Evolutionary conservation across 1,140 invertebrate species (phyloP).

Genomic region (Drosophila lacertosa): DNA sequence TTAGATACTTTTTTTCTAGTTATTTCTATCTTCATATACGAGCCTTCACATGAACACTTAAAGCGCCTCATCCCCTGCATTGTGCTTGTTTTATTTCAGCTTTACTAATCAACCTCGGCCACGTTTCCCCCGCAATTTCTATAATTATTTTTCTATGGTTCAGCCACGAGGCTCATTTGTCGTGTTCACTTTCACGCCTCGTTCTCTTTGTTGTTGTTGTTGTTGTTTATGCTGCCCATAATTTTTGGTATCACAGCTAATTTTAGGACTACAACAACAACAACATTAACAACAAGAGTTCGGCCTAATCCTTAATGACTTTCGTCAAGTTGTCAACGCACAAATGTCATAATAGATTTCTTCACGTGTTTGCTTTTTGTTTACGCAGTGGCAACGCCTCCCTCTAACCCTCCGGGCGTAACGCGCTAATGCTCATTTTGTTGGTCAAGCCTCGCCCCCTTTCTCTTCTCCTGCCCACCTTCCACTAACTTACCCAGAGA

Average conservation of each 20-base stretch:
- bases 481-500: not conserved
- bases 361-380: constrained; percentile 58
- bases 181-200: constrained; percentile 17
- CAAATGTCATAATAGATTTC: constrained; percentile 81
- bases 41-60: too few relatives aligned
- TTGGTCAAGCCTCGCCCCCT: constrained; percentile 4
- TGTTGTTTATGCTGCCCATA: constrained; percentile 10
- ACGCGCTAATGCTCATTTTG: constrained; percentile 51
- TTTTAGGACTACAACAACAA: not conserved
- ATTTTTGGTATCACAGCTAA: constrained; percentile 17
- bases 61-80: not conserved
- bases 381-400: constrained; percentile 22
- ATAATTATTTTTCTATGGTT: constrained; percentile 9
- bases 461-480: too few relatives aligned
- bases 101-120: not conserved
- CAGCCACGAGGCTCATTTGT: constrained; percentile 1
- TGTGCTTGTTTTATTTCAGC: not conserved
- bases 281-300: constrained; percentile 5
- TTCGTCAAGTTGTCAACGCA: constrained; percentile 74
- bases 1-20: too few relatives aligned
- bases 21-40: too few relatives aligned
- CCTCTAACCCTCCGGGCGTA: not conserved
- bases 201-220: constrained; percentile 1
- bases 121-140: not conserved
- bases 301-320: constrained; percentile 70